Base-by-base conservation (phyloP, 1,140 invertebrate species). In the Tribolium madens region DNA sequence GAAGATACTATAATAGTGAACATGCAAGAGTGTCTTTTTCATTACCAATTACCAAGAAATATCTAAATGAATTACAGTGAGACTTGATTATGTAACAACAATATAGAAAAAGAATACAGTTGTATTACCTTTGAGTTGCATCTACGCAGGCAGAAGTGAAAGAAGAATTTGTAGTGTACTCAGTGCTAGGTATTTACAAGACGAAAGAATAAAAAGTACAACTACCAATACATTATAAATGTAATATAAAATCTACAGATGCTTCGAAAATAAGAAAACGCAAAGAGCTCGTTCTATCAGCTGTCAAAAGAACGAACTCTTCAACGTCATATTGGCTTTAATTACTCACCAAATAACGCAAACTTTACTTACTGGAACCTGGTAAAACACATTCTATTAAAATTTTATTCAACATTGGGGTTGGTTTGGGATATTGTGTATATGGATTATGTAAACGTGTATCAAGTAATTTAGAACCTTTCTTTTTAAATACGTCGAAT, bases 301-400 rank as follows among this genome's bases (percentile, higher is more conserved):
- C 48, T 64, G 21, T 68, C 48, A 7, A 60, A 69, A 64, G 60
- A 78, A 77, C 79, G 79, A 79, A 71, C 79, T 80, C 47, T 74
- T 60, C n/a, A 14, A 74, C 69, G 15, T 53, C 74, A 73, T n/a
- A n/a, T 52, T 47, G 52, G 21, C 42, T 75, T 69, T 42, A 78
- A 10, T 77, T 76, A 81, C 80, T 81, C 80, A 81, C 80, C 80
- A 76, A 76, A 74, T 64, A 73, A 76, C 48, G 53, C 46, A 75
- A 76, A 76, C 48, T 77, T 73, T 78, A 81, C 80, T 81, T 81
- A 81, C 80, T 77, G 80, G 80, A 60, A 81, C 80, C 80, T 81
- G 72, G 73, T 36, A 81, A 81, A 81, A 81, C 74, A 81, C 33
- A 81, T 46, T 75, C 13, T 33, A 79, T 81, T 81, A 80, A 73